Evolutionary conservation across 2,888 invertebrate species (phyloP), one percentile per base, ranked within the genome.

Genomic region (Salpingus planirostris): DNA sequence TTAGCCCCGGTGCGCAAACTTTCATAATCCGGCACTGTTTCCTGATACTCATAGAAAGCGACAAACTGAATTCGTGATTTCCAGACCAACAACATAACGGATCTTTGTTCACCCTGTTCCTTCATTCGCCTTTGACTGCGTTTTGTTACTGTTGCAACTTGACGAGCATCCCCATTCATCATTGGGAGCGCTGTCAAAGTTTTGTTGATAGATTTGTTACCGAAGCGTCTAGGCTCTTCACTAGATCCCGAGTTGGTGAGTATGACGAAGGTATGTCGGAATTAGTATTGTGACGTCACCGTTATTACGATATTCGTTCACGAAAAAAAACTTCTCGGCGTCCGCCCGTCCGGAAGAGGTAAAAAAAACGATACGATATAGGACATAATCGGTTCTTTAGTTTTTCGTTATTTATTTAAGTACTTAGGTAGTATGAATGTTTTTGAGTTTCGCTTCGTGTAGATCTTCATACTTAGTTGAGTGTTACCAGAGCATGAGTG

Each of bases 71-170:
- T 18, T 18, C 5, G 18, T 34, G 6, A 11, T 10, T 46, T 69
- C 60, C 73, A 73, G 88, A 86, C 66, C 78, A 81, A 51, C 81
- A 81, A 56, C 80, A 80, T 71, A 83, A 89, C 56, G 96, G 95
- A 39, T 91, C 86, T 56, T 70, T 96, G 48, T 92, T 96, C 68
- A 95, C 95, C 13, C 71, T 95, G 60, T 96, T 96, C 73, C 79
- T 96, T 50, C 92, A 95, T 68, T 86, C 88, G 56, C 95, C 96
- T 24, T 71, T 95, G 57, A 85, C 88, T 55, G 91, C 89, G 43
- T 80, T 95, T 60, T 92, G 92, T 69, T 83, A 85, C 64, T 80
- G 89, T 57, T 90, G 91, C 63, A 89, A 90, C 63, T 78, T 95
- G 41, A 78, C 79, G 49, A 87, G 80, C 56, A 78, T 92, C 47